A percentile compares a stretch with the other conserved stretches of the same genome.
Evolutionary conservation across 2,797 vertebrate species (phyloP).

Genomic region (Melanotaenia pygmaea): DNA sequence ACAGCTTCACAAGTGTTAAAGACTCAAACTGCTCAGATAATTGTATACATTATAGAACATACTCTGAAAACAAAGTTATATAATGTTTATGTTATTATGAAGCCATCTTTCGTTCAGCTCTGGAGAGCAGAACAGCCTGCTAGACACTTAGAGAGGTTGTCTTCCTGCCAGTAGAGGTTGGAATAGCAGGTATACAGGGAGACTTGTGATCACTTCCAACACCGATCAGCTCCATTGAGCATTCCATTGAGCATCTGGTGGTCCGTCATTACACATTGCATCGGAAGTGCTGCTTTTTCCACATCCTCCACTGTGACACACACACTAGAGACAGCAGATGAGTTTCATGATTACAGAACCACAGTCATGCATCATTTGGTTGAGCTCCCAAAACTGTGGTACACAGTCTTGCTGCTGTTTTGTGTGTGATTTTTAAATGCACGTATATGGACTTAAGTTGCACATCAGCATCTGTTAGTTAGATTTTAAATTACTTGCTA

Average conservation of each 20-base stretch:
- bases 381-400: conserved; percentile 50
- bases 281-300: conserved; percentile 70
- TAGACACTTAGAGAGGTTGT: conserved; percentile 32
- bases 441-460: neutral
- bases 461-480: conserved; percentile 40
- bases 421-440: conserved; percentile 25
- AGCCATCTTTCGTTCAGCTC: conserved; percentile 50
- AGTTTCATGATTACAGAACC: conserved; percentile 72
- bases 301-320: conserved; percentile 60
- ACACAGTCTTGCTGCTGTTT: conserved; percentile 55
- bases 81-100: conserved; percentile 45
- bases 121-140: conserved; percentile 41
- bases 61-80: conserved; percentile 29
- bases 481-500: conserved; percentile 20
- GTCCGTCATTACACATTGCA: conserved; percentile 63
- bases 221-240: conserved; percentile 70
- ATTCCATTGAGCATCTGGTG: conserved; percentile 74
- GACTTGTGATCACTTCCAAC: conserved; percentile 51
- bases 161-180: conserved; percentile 43
- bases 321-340: conserved; percentile 60
- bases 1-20: neutral
- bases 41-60: conserved; percentile 16
- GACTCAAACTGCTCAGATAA: neutral
- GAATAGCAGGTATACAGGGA: conserved; percentile 51
- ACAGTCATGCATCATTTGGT: conserved; percentile 67